A percentile compares a stretch with the other conserved stretches of the same genome.
Evolutionary conservation across 2,113 vertebrate species (phyloP).

Genomic region (Petrocephalus zakoni): DNA sequence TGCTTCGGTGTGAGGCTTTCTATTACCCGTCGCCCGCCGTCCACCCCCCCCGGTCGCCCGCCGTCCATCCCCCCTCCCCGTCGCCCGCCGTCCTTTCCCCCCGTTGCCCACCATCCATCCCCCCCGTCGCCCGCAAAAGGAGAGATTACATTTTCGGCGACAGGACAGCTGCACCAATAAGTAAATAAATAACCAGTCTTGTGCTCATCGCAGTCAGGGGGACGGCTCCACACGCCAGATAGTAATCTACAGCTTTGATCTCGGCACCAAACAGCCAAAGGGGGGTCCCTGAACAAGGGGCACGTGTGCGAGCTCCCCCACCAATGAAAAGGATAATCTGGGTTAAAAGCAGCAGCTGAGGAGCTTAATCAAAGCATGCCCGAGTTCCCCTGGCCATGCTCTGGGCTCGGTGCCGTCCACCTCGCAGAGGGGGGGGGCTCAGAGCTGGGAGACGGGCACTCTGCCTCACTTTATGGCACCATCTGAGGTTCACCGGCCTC

Average conservation of each 20-base stretch:
- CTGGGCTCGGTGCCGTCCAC: neutral
- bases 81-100: too few relatives aligned
- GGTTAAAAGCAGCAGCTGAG: conserved; percentile 19
- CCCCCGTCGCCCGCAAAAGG: neutral
- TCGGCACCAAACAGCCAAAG: conserved; percentile 40
- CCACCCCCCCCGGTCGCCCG: too few relatives aligned
- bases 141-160: conserved; percentile 19
- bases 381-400: neutral
- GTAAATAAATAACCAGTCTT: conserved; percentile 38
- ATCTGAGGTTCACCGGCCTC: neutral
- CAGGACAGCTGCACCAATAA: conserved; percentile 51
- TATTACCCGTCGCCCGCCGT: too few relatives aligned
- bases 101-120: too few relatives aligned
- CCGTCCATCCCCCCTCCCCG: too few relatives aligned
- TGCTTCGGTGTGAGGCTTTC: too few relatives aligned
- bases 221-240: conserved; percentile 45
- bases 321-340: neutral
- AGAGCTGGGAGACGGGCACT: neutral
- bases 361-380: neutral
- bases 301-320: neutral
- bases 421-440: neutral
- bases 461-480: neutral
- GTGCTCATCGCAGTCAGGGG: conserved; percentile 44
- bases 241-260: conserved; percentile 58
- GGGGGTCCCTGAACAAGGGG: conserved; percentile 19